Percentiles rank a stretch among this genome's conserved stretches.
These are phyloP conservation scores for Drosophila sproati DNA, from an alignment of 1,140 invertebrate genomes.

Conservation along the genomic window DNA sequence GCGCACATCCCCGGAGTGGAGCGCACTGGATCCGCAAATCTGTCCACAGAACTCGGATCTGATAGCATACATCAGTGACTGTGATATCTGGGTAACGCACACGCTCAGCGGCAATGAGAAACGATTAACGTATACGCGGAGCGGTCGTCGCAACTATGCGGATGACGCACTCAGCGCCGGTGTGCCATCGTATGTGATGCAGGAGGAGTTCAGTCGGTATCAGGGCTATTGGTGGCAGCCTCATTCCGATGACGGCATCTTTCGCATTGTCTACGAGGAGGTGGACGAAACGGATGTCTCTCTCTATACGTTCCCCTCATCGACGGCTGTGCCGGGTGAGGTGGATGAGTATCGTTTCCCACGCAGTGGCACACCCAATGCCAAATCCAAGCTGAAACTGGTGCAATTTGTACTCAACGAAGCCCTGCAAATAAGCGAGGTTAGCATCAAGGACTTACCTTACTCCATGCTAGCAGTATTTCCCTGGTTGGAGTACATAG, in stretches of 20 bases:
- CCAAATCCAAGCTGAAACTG: conserved; percentile 94
- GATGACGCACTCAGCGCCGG: conserved; percentile 96
- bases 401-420: conserved; percentile 92
- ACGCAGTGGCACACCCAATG: conserved; percentile 94
- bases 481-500: conserved; percentile 97
- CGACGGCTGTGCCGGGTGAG: conserved; percentile 90
- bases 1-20: conserved; percentile 88
- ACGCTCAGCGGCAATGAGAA: conserved; percentile 89
- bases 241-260: conserved; percentile 89
- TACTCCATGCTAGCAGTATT: conserved; percentile 91
- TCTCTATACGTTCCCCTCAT: conserved; percentile 93
- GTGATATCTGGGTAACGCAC: conserved; percentile 96
- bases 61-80: conserved; percentile 95
- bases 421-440: conserved; percentile 88
- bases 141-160: conserved; percentile 88
- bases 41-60: conserved; percentile 94
- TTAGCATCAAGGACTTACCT: conserved; percentile 89
- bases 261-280: conserved; percentile 97
- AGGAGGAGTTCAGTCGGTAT: conserved; percentile 98
- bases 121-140: conserved; percentile 93
- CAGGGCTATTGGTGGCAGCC: conserved; percentile 99
- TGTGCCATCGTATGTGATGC: conserved; percentile 98
- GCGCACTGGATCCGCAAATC: conserved; percentile 94
- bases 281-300: conserved; percentile 98
- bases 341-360: conserved; percentile 96